Evolutionary conservation across 2,797 vertebrate genomes (phyloP).

Genomic region (Morus bassanus): DNA sequence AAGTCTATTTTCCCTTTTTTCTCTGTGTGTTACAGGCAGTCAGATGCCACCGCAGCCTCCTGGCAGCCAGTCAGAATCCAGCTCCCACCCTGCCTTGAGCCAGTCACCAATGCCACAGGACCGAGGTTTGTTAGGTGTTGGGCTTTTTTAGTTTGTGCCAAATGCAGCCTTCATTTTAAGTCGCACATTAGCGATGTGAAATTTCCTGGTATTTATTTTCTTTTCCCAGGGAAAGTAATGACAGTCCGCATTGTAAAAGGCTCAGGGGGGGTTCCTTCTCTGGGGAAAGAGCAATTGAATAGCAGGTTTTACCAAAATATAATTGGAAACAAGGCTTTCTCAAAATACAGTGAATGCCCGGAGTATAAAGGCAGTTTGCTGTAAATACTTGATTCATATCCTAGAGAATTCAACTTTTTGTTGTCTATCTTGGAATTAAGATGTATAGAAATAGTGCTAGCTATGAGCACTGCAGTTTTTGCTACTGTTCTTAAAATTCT

Average conservation of each 20-base stretch:
- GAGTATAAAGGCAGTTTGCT: conserved; percentile 30
- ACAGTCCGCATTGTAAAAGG: not conserved
- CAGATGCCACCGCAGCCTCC: conserved; percentile 87
- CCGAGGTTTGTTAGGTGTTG: conserved; percentile 82
- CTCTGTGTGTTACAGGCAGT: conserved; percentile 81
- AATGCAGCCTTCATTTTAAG: conserved; percentile 15
- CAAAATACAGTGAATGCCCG: not conserved
- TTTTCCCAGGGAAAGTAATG: conserved; percentile 35
- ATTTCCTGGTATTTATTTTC: conserved; percentile 40
- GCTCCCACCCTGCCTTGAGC: conserved; percentile 86
- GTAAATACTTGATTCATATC: not conserved
- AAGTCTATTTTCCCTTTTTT: conserved; percentile 59
- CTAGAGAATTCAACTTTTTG: not conserved
- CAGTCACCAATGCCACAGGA: conserved; percentile 94
- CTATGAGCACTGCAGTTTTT: not conserved
- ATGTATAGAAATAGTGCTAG: not conserved
- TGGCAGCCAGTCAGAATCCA: conserved; percentile 88
- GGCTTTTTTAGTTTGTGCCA: conserved; percentile 27
- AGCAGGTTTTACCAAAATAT: conserved; percentile 28
- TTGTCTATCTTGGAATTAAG: not conserved
- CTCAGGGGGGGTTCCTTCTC: not conserved
- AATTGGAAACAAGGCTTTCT: conserved; percentile 31
- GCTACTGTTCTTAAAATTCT: not conserved
- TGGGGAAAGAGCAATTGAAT: conserved; percentile 14
- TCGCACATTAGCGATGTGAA: not conserved